phyloP scores from a whole-genome alignment of 2,888 invertebrate species.

The Amitus sp. region DNA sequence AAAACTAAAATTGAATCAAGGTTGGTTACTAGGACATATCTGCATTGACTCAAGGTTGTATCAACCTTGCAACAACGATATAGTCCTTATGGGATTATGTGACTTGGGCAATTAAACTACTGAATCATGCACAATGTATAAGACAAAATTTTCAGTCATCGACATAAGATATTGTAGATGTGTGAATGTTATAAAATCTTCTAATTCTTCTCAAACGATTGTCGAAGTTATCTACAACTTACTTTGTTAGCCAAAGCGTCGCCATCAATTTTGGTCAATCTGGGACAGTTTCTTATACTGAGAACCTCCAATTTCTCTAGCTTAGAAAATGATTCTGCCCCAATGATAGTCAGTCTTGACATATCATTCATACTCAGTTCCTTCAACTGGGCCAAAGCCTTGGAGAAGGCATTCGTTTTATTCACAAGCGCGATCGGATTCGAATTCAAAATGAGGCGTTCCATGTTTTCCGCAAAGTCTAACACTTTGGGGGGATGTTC shows the following conservation, averaged over 20 bases:
- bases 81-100: too few species aligned
- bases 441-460: conserved; percentile 74
- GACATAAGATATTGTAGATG: too few species aligned
- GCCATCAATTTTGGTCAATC: conserved; percentile 71
- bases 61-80: too few species aligned
- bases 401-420: conserved; percentile 70
- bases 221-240: too few species aligned
- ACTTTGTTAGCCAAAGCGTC: conserved; percentile 70
- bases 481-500: conserved; percentile 71
- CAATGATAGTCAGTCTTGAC: conserved; percentile 70
- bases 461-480: conserved; percentile 70
- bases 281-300: conserved; percentile 73
- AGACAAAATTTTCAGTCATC: too few species aligned
- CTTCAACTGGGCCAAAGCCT: conserved; percentile 69
- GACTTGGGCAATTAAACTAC: too few species aligned
- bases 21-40: too few species aligned
- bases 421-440: conserved; percentile 75
- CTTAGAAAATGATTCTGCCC: conserved; percentile 69
- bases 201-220: too few species aligned
- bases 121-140: too few species aligned
- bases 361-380: conserved; percentile 78
- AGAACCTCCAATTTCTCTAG: conserved; percentile 70
- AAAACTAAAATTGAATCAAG: too few species aligned
- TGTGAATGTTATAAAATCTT: too few species aligned
- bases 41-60: too few species aligned